phyloP scores from a whole-genome alignment of 1,140 invertebrate genomes.

The Bombus sylvicola region DNA sequence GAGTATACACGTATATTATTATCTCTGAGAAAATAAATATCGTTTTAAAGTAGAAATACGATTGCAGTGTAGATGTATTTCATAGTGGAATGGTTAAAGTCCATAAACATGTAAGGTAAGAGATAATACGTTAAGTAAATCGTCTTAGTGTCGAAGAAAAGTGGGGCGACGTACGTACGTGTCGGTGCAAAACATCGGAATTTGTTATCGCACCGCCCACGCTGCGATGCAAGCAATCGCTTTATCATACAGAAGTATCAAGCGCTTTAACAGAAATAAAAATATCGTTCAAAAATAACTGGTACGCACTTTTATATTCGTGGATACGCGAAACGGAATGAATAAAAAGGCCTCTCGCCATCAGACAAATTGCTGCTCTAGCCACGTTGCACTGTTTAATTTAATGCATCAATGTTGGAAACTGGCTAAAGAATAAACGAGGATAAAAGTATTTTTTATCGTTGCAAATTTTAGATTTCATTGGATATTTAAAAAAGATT shows the following conservation, averaged over 20 bases:
- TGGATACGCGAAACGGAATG: slow-evolving; percentile 33
- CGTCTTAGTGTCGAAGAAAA: slow-evolving; percentile 17
- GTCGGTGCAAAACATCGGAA: slow-evolving; percentile 53
- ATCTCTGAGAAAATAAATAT: not conserved
- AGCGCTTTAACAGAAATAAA: slow-evolving; percentile 33
- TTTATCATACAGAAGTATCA: slow-evolving; percentile 51
- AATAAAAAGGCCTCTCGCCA: not conserved
- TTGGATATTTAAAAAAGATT: not conserved
- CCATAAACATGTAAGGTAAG: slow-evolving; percentile 39
- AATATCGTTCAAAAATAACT: slow-evolving; percentile 61
- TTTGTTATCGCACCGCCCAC: slow-evolving; percentile 59
- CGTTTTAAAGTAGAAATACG: slow-evolving; percentile 3
- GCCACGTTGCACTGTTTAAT: not conserved
- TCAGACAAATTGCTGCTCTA: not conserved
- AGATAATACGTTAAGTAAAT: slow-evolving; percentile 62
- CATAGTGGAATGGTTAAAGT: slow-evolving; percentile 29
- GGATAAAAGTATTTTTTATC: not conserved
- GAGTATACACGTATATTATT: not conserved
- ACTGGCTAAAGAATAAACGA: not conserved
- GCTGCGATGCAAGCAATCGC: slow-evolving; percentile 52
- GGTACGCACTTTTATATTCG: slow-evolving; percentile 6
- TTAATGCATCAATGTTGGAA: not conserved
- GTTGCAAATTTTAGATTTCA: not conserved
- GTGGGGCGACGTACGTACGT: slow-evolving; percentile 21
- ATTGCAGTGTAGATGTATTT: not conserved